Conservation (phyloP, 23 tunicate genomes). For the Oikopleura dioica region DNA sequence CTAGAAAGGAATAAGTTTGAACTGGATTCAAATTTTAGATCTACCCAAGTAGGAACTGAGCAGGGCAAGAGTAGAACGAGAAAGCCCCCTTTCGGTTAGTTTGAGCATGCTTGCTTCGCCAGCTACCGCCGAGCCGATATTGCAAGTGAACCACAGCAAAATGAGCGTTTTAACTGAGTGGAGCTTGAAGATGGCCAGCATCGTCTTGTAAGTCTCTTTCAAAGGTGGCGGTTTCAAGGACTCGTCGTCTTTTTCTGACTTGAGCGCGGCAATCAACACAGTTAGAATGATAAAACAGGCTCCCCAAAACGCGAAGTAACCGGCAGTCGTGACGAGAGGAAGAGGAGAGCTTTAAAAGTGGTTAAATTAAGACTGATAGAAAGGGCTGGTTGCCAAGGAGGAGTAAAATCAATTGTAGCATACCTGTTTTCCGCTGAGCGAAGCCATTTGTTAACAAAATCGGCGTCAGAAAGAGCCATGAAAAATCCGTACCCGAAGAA, state of each 20-base stretch:
- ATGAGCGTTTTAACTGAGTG: background rate
- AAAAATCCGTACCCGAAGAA: conserved; percentile 1
- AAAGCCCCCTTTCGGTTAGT: conserved; percentile 1
- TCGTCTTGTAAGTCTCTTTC: background rate
- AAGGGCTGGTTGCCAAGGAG: too few species aligned
- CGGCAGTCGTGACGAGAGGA: background rate
- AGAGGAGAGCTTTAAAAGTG: too few species aligned
- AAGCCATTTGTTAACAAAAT: background rate
- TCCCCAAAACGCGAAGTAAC: conserved; percentile 1
- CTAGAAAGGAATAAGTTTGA: background rate
- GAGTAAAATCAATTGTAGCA: too few species aligned
- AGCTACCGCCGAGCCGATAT: background rate
- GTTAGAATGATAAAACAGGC: background rate
- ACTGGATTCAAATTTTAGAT: too few species aligned
- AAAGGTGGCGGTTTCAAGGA: background rate
- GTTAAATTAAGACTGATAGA: too few species aligned
- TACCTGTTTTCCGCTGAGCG: background rate
- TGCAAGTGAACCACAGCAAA: background rate
- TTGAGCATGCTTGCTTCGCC: background rate
- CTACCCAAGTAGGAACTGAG: too few species aligned
- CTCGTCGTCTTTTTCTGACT: conserved; percentile 7
- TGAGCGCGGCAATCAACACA: background rate
- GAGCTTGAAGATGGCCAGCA: background rate
- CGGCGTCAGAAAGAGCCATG: background rate
- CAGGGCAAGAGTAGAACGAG: background rate